Evolutionary conservation across 2,797 vertebrate species (phyloP), one percentile per base, ranked within the genome.

Genomic region (Hoplostethus atlanticus): DNA sequence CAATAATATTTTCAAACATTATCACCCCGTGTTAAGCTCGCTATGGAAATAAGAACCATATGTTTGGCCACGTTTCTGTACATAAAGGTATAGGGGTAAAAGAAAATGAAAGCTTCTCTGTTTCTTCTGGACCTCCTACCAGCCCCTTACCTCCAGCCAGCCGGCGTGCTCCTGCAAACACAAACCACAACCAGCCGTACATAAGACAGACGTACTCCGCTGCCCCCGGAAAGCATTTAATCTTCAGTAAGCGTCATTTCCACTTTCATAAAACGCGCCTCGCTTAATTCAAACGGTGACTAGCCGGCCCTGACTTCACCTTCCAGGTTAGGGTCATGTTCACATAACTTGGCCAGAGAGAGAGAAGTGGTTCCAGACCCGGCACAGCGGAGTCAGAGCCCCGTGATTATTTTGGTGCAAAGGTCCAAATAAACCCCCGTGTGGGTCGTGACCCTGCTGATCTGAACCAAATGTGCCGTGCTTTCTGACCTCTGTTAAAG

Each of bases 391-490:
- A 89, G 90, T 80, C 76, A 25, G 76, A 83, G 77, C 73, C 64
- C 78, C 68, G 80, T 86, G 87, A 93, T 93, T 93, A 88, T 90
- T 92, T 91, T 89, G 79, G 81, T 84, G 77, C 84, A 83, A 90
- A 88, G 87, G 83, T 91, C 89, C 79, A 91, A 92, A 91, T 92
- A 93, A 91, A 92, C 83, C 80, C 50, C 15, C 1, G 5, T 21
- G 61, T 56, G 78, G 87, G 88, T 91, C 83, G 55, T 5, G 76
- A 92, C 91, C 91, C 86, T 40, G 15, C 84, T 91, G 85, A 92
- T 93, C 82, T 83, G 86, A 93, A 90, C 89, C 92, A 93, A 93
- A 94, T 93, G 91, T 81, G 79, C 81, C 5, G 48, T 40, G 56
- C 81, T 90, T 82, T 81, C 71, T 52, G 50, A 80, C 76, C 80